Conservation (phyloP, 2,797 vertebrate genomes). For the Echeneis naucrates region DNA sequence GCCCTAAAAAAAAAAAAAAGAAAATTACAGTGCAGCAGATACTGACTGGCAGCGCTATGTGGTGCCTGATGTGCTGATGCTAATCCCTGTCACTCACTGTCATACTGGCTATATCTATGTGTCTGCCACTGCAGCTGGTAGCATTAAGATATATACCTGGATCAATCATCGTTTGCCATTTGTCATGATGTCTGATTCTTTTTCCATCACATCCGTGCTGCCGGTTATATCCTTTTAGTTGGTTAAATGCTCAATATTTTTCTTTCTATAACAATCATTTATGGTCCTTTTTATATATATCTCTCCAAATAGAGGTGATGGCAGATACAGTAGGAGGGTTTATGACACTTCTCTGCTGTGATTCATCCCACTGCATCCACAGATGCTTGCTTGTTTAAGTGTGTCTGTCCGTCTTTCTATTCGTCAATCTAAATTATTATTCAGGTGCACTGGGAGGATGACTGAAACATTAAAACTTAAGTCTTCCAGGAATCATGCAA, state of each 20-base stretch:
- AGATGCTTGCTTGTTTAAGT: neutral
- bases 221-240: neutral
- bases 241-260: neutral
- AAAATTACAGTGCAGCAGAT: conserved; percentile 67
- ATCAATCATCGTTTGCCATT: conserved; percentile 33
- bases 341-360: conserved; percentile 19
- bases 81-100: conserved; percentile 76
- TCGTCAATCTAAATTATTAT: conserved; percentile 8
- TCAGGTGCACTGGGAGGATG: neutral
- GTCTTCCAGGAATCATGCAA: conserved; percentile 1
- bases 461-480: neutral
- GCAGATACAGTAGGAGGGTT: conserved; percentile 7
- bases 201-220: neutral
- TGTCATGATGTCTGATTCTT: conserved; percentile 5
- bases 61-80: conserved; percentile 65
- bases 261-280: neutral
- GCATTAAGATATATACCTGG: conserved; percentile 52
- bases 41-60: conserved; percentile 67
- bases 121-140: conserved; percentile 36
- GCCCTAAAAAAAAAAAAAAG: conserved; percentile 66
- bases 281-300: neutral
- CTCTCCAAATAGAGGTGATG: neutral
- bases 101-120: conserved; percentile 50
- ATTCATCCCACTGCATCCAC: neutral
- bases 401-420: conserved; percentile 16